phyloP scores from a whole-genome alignment of 1,140 invertebrate genomes.

The Thaumetopoea pityocampa region DNA sequence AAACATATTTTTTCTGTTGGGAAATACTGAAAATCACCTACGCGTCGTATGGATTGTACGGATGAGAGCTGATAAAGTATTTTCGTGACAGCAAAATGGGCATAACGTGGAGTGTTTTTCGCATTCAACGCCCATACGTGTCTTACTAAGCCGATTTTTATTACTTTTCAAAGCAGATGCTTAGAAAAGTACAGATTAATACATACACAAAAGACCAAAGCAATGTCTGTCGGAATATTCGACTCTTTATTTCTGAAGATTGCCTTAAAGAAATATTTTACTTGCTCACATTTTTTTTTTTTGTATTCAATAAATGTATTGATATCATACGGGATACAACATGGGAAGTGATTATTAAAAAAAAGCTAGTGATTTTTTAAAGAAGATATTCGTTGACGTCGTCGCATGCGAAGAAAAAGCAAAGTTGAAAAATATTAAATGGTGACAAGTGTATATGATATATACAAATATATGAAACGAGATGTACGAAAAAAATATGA shows the following conservation, averaged over 20 bases:
- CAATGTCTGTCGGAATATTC: constrained; percentile 19
- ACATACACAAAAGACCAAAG: constrained; percentile 27
- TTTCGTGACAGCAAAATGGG: constrained; percentile 17
- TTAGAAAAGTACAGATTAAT: constrained; percentile 38
- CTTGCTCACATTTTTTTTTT: constrained; percentile 2
- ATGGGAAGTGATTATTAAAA: too few relatives aligned
- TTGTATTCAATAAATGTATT: too few relatives aligned
- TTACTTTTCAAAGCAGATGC: constrained; percentile 45
- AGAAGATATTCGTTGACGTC: too few relatives aligned
- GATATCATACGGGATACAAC: too few relatives aligned
- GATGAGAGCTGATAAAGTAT: constrained; percentile 1
- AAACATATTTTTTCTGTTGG: constrained; percentile 27
- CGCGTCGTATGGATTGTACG: constrained; percentile 2
- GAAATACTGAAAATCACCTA: constrained; percentile 20
- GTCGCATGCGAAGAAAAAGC: too few relatives aligned
- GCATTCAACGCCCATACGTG: constrained; percentile 33
- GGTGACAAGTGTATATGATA: too few relatives aligned
- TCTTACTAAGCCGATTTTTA: constrained; percentile 49
- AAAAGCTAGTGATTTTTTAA: too few relatives aligned
- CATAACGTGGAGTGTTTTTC: constrained; percentile 25
- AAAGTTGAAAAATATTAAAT: too few relatives aligned
- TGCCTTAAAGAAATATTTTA: constrained; percentile 13
- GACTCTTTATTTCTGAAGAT: constrained; percentile 2
- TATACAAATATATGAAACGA: too few relatives aligned
- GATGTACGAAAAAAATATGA: too few relatives aligned